Base-by-base conservation (phyloP, 1,140 invertebrate genomes). In the Hormaphis cornu region DNA sequence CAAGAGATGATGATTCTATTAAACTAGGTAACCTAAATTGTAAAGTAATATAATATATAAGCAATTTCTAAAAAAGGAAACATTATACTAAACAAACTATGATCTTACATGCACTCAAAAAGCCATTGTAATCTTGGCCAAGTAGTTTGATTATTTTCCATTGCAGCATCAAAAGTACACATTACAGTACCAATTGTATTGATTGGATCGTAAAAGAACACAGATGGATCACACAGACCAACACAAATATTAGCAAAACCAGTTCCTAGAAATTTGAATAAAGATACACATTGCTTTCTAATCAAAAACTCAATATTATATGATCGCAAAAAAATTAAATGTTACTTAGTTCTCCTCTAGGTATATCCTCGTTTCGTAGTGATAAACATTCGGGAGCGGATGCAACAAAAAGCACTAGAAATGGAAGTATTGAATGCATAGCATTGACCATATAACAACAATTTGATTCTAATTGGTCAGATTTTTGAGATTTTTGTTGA, bases 111-210 rank as follows among this genome's bases (percentile, higher is more conserved):
- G 74, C 77, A 59, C 70, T 82, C 77, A 20, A 78, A 75, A 6
- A 84, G 73, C 83, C 83, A 85, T 3, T 82, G 79, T 28, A 84
- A 73, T 75, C 83, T 79, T 3, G 78, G 75, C 82, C 83, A 85
- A 8, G 74, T 74, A 30, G 70, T 70, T 71, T 78, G 63, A 80
- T 33, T 35, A 6, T 48, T 20, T 1, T 77, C 77, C 75, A 80
- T 1, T 78, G 76, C 78, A 72, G 76, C 76, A 72, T 83, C 80
- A 76, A 84, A 84, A 16, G 81, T 79, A 69, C 81, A 80, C 30
- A 84, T 74, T 35, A 84, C 75, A 56, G 77, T 71, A 40, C 79
- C 82, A 53, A 82, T 72, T 61, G 80, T 77, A n/a, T 79, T 35
- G 10, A 54, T 71, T 69, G 79, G 76, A 20, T 77, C 75, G 24